phyloP scores from a whole-genome alignment of 1,140 invertebrate genomes.

The Drosophila pallidifrons region DNA sequence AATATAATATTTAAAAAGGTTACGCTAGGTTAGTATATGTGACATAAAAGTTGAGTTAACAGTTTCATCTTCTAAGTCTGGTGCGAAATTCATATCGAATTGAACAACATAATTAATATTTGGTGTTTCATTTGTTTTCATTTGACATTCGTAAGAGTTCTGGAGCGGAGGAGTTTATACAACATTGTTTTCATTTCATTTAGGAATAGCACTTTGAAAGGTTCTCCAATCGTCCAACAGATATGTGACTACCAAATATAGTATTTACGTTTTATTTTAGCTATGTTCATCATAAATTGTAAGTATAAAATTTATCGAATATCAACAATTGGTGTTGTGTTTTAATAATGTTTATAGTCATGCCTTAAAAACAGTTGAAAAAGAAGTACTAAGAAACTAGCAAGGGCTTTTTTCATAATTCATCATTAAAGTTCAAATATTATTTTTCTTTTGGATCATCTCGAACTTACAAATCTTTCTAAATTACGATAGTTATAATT shows the following conservation, averaged over 20 bases:
- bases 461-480: slow-evolving; percentile 3
- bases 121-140: slow-evolving; percentile 23
- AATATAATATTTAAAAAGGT: slow-evolving; percentile 64
- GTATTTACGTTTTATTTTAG: slow-evolving; percentile 32
- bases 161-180: slow-evolving; percentile 15
- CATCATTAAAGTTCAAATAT: slow-evolving; percentile 17
- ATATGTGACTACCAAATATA: slow-evolving; percentile 74
- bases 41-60: slow-evolving; percentile 70
- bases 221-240: slow-evolving; percentile 66
- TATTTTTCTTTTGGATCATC: neutral
- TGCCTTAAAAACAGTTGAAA: slow-evolving; percentile 53
- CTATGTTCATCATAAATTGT: slow-evolving; percentile 44
- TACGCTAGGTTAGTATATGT: slow-evolving; percentile 17
- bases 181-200: slow-evolving; percentile 9
- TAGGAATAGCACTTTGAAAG: slow-evolving; percentile 62
- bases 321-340: slow-evolving; percentile 80
- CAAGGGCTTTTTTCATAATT: slow-evolving; percentile 49
- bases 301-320: slow-evolving; percentile 69
- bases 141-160: slow-evolving; percentile 11
- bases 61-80: slow-evolving; percentile 46
- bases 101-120: slow-evolving; percentile 36
- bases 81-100: slow-evolving; percentile 38
- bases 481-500: slow-evolving; percentile 53
- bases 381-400: slow-evolving; percentile 61
- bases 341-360: slow-evolving; percentile 38